phyloP scores from a whole-genome alignment of 2,113 vertebrate species.

The Furnarius figulus region DNA sequence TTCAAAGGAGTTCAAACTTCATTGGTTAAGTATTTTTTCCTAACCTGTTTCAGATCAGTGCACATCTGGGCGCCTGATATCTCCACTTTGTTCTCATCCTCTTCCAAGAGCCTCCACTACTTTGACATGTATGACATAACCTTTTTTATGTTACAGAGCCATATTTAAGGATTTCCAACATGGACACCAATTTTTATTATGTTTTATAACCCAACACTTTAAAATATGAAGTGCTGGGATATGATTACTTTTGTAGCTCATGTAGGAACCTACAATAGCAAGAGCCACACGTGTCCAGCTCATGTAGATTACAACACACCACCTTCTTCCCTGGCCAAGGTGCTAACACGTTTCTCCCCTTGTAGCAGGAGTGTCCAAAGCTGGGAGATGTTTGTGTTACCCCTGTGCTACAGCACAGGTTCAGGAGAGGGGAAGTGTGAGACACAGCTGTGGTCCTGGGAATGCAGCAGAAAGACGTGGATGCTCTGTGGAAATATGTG shows the following conservation, averaged over 20 bases:
- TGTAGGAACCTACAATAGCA: background rate
- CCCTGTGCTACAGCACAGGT: background rate
- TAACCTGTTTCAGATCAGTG: constrained; percentile 7
- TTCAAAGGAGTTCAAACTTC: background rate
- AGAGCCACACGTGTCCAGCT: background rate
- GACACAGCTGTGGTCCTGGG: background rate
- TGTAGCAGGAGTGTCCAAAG: background rate
- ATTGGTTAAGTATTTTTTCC: background rate
- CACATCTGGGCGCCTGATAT: background rate
- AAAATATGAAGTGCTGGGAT: background rate
- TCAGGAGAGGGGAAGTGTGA: background rate
- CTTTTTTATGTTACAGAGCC: background rate
- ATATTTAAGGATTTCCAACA: background rate
- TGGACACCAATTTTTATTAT: background rate
- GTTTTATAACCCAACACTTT: background rate
- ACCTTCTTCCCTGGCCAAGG: background rate
- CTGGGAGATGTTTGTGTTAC: background rate
- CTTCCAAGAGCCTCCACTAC: background rate
- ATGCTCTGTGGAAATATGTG: background rate
- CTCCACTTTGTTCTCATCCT: background rate
- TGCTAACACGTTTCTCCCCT: background rate
- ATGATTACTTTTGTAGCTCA: background rate
- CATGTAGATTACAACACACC: background rate
- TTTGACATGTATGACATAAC: background rate
- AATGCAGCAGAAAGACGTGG: background rate